A percentile compares a stretch with the other conserved stretches of the same genome.
phyloP scores from a whole-genome alignment of 2,888 invertebrate genomes.

The Caenorhabditis panamensis region DNA sequence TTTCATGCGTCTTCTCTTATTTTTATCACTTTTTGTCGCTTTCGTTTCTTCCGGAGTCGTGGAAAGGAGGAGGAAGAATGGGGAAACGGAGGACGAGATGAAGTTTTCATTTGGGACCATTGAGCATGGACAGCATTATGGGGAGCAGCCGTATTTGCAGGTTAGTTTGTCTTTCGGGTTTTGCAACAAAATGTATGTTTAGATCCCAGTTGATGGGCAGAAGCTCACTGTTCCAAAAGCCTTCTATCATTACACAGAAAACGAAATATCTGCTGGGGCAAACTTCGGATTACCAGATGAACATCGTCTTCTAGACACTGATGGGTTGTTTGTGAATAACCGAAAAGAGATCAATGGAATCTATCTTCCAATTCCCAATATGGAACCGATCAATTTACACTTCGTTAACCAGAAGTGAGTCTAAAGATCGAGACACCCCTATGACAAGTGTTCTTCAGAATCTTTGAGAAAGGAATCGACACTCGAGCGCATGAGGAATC shows the following conservation, averaged over 20 bases:
- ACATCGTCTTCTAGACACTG: slow-evolving; percentile 54
- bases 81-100: slow-evolving; percentile 46
- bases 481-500: slow-evolving; percentile 64
- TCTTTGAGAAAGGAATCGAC: slow-evolving; percentile 66
- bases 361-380: slow-evolving; percentile 68
- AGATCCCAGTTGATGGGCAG: slow-evolving; percentile 58
- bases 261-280: slow-evolving; percentile 63
- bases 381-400: slow-evolving; percentile 69
- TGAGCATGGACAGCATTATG: slow-evolving; percentile 52
- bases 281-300: slow-evolving; percentile 66
- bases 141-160: slow-evolving; percentile 59
- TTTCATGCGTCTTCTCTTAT: slow-evolving; percentile 21
- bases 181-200: not conserved
- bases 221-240: slow-evolving; percentile 63
- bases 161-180: too few species aligned
- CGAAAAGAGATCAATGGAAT: slow-evolving; percentile 68
- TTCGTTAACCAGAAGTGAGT: slow-evolving; percentile 64
- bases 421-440: not conserved
- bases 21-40: slow-evolving; percentile 29
- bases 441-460: slow-evolving; percentile 23
- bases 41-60: slow-evolving; percentile 18
- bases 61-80: slow-evolving; percentile 3
- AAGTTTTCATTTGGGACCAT: slow-evolving; percentile 62
- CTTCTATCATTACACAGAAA: slow-evolving; percentile 66
- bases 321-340: slow-evolving; percentile 63